phyloP scores from a whole-genome alignment of 1,140 invertebrate species.

The Archegozetes longisetosus region DNA sequence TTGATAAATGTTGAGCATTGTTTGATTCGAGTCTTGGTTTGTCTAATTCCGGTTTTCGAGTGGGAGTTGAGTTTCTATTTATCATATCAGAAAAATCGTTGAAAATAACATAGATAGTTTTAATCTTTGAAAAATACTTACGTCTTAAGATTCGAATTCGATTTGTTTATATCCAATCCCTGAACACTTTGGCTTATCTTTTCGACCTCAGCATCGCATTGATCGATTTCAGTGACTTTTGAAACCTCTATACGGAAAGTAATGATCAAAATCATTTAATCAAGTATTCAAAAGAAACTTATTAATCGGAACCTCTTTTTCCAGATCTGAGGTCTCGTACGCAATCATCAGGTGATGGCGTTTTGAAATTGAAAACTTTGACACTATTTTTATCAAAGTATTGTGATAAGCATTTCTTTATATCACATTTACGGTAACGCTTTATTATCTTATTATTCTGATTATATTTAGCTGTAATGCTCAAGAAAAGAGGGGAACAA shows the following conservation, averaged over 20 bases:
- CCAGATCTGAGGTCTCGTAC: not conserved
- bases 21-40: not conserved
- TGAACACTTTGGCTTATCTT: not conserved
- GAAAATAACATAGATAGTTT: not conserved
- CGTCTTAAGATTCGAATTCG: not conserved
- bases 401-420: not conserved
- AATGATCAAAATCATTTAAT: no score
- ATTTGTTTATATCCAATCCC: not conserved
- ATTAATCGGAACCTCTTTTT: not conserved
- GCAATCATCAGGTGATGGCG: not conserved
- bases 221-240: not conserved
- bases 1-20: not conserved
- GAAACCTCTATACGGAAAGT: no score
- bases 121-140: not conserved
- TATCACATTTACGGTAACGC: not conserved
- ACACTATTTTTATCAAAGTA: not conserved
- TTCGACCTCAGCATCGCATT: not conserved
- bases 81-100: not conserved
- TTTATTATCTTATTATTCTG: not conserved
- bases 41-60: not conserved
- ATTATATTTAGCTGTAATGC: not conserved
- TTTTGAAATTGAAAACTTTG: conserved; percentile 1
- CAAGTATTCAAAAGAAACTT: not conserved
- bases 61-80: not conserved
- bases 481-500: not conserved